Conservation (phyloP, 2,113 vertebrate genomes). For the Cololabis saira region DNA sequence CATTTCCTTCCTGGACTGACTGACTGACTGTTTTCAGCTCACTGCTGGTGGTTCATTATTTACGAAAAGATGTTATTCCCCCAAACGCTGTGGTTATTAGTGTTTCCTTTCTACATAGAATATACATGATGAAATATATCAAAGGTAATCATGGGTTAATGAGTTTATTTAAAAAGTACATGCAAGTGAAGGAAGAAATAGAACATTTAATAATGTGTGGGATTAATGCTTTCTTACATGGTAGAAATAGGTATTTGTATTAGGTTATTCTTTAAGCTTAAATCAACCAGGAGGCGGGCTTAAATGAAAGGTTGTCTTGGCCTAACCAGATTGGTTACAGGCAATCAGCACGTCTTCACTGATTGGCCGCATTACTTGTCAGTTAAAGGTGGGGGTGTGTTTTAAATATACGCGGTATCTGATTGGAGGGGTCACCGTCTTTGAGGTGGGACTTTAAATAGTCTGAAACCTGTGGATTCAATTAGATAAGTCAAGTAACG, state of each 20-base stretch:
- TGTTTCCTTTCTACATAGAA: too few species aligned
- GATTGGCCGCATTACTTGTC: slow-evolving; percentile 53
- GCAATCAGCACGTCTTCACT: neutral
- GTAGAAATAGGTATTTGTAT: too few species aligned
- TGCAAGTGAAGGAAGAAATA: too few species aligned
- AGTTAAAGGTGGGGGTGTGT: neutral
- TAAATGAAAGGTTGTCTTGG: slow-evolving; percentile 72
- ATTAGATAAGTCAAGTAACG: too few species aligned
- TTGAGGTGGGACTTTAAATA: slow-evolving; percentile 27
- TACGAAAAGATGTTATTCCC: too few species aligned
- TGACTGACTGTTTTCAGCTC: neutral
- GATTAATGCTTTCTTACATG: too few species aligned
- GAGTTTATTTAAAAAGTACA: too few species aligned
- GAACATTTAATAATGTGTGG: too few species aligned
- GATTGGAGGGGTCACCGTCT: slow-evolving; percentile 34
- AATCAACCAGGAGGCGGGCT: slow-evolving; percentile 25
- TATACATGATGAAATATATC: too few species aligned
- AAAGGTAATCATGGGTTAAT: too few species aligned
- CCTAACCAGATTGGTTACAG: slow-evolving; percentile 61
- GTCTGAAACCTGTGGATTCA: slow-evolving; percentile 29
- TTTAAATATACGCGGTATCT: slow-evolving; percentile 6
- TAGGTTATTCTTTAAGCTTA: neutral
- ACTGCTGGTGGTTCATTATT: too few species aligned
- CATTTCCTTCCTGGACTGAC: slow-evolving; percentile 31
- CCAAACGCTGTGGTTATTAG: too few species aligned